A percentile compares a stretch with the other conserved stretches of the same genome.
phyloP scores from a whole-genome alignment of 1,140 invertebrate genomes.

The Anthonomus grandis region DNA sequence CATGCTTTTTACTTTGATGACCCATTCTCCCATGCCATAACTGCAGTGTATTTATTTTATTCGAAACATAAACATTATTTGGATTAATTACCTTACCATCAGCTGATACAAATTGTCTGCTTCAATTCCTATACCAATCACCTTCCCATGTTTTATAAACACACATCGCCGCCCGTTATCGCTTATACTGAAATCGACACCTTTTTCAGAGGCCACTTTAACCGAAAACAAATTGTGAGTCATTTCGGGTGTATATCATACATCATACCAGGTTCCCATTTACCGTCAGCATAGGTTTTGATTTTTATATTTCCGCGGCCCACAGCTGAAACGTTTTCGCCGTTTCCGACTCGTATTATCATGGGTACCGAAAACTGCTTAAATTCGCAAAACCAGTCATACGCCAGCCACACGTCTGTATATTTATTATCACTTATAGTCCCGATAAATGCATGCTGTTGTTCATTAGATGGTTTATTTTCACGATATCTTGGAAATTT shows the following conservation, averaged over 20 bases:
- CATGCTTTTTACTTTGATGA: constrained; percentile 1
- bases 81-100: neutral
- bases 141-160: neutral
- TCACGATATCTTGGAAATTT: neutral
- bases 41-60: neutral
- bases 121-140: neutral
- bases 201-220: neutral
- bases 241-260: constrained; percentile 1
- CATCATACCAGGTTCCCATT: neutral
- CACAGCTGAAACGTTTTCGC: neutral
- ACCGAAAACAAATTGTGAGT: neutral
- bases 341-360: neutral
- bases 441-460: too few relatives aligned
- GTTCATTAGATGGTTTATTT: too few relatives aligned
- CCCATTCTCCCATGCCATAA: neutral
- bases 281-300: constrained; percentile 1
- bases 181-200: neutral
- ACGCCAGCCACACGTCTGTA: neutral
- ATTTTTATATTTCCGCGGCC: neutral
- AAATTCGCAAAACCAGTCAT: constrained; percentile 1
- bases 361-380: neutral
- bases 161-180: neutral
- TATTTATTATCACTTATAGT: neutral
- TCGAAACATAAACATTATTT: too few relatives aligned
- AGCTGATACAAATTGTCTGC: neutral